Percentiles rank a stretch among this genome's conserved stretches.
phyloP scores from a whole-genome alignment of 2,888 invertebrate species.

The Leucoptera coffeella region DNA sequence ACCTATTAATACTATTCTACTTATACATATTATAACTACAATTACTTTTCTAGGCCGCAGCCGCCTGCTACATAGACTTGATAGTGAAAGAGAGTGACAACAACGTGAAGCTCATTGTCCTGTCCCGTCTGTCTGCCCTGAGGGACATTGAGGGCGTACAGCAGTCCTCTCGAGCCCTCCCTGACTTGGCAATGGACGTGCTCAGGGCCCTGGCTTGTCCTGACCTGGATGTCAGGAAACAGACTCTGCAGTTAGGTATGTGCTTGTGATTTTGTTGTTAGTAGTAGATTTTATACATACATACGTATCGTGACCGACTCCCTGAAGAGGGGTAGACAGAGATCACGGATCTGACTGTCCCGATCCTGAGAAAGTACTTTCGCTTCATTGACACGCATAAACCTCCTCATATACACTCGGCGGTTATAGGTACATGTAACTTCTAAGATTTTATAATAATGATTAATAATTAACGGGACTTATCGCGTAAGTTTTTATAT shows the following conservation, averaged over 20 bases:
- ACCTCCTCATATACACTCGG: too few species aligned
- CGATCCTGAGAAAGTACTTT: too few species aligned
- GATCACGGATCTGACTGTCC: too few species aligned
- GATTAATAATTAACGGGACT: too few species aligned
- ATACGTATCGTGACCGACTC: not conserved
- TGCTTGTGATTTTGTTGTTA: not conserved
- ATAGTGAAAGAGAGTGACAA: conserved; percentile 99
- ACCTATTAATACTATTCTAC: too few species aligned
- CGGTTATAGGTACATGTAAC: too few species aligned
- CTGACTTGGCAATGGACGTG: conserved; percentile 95
- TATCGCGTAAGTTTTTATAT: too few species aligned
- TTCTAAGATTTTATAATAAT: too few species aligned
- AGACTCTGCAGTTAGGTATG: conserved; percentile 68
- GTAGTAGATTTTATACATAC: not conserved
- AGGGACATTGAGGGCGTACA: conserved; percentile 82
- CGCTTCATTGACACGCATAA: too few species aligned
- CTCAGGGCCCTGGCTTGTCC: conserved; percentile 87
- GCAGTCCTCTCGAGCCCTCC: conserved; percentile 69
- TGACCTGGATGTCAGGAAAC: conserved; percentile 89
- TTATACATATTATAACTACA: too few species aligned
- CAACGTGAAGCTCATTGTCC: conserved; percentile 97
- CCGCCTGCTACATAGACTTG: conserved; percentile 95
- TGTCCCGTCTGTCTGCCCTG: conserved; percentile 87
- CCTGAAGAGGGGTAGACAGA: not conserved
- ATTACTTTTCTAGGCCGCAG: conserved; percentile 83